These are phyloP conservation scores for Gallinago solitaria DNA, from an alignment of 2,797 vertebrate species.

Conservation along the genomic window DNA sequence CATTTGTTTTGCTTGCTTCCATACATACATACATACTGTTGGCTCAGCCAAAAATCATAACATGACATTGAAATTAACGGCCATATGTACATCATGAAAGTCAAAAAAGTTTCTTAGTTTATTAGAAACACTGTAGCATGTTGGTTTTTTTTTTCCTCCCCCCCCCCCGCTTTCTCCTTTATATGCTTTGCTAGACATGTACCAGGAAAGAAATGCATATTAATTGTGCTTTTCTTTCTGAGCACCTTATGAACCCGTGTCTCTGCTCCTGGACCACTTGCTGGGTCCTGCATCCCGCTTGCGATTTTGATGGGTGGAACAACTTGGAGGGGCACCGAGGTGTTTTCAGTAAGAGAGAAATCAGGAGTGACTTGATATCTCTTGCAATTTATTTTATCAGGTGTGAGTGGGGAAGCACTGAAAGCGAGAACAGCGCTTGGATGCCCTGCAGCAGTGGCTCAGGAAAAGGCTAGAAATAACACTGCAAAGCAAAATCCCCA, in stretches of 20 bases:
- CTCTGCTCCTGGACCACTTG: neutral
- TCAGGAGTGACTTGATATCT: neutral
- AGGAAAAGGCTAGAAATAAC: neutral
- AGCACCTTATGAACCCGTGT: neutral
- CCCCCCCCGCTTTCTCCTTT: neutral
- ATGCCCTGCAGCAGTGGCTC: neutral
- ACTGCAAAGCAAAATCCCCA: accelerated
- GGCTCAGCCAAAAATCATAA: constrained; percentile 84
- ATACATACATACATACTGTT: constrained; percentile 79
- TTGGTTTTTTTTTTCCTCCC: neutral
- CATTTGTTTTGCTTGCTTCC: constrained; percentile 84
- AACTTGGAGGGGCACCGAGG: neutral
- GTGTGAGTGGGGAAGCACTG: neutral
- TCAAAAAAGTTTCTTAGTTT: constrained; percentile 80
- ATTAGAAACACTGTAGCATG: constrained; percentile 40
- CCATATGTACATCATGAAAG: constrained; percentile 79
- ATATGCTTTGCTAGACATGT: constrained; percentile 11
- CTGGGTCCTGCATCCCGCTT: neutral
- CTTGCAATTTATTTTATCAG: neutral
- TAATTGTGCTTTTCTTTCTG: constrained; percentile 38
- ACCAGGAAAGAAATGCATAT: neutral
- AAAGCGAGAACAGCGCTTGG: neutral
- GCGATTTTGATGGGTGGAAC: neutral
- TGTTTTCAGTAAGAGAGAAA: constrained; percentile 22
- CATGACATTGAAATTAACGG: constrained; percentile 83